These are phyloP conservation scores for Mimachlamys varia DNA, from an alignment of 2,888 invertebrate genomes.

Conservation along the genomic window DNA sequence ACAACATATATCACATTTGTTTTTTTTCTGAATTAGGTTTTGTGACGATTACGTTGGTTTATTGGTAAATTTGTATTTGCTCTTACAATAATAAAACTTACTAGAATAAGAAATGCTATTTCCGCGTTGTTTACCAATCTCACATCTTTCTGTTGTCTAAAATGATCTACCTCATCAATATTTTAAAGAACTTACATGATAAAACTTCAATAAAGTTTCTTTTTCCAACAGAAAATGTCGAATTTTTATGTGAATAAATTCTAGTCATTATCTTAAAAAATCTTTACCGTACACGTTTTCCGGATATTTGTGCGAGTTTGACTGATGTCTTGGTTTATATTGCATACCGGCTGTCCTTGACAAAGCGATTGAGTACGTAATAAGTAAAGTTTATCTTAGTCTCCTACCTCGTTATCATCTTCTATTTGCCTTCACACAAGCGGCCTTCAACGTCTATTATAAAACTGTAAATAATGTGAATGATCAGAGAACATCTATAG, in stretches of 20 bases:
- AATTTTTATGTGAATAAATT: background rate
- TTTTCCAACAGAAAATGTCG: background rate
- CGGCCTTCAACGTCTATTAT: too few species aligned
- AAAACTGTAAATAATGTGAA: too few species aligned
- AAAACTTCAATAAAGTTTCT: background rate
- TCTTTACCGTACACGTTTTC: background rate
- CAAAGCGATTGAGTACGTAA: background rate
- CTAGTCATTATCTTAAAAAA: background rate
- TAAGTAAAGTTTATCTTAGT: background rate
- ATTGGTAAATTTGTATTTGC: background rate
- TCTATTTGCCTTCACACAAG: background rate
- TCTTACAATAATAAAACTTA: background rate
- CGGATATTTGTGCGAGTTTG: background rate
- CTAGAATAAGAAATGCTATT: background rate
- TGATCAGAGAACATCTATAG: too few species aligned
- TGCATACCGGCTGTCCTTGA: background rate
- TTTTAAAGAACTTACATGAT: background rate
- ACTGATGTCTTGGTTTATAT: background rate
- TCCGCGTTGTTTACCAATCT: background rate
- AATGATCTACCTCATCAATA: background rate
- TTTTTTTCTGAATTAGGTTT: background rate
- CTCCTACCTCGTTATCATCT: background rate
- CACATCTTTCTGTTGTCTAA: background rate
- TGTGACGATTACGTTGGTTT: background rate
- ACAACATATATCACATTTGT: background rate